Base-by-base conservation (phyloP, 1,140 invertebrate genomes). In the Drosophila lacteicornis region DNA sequence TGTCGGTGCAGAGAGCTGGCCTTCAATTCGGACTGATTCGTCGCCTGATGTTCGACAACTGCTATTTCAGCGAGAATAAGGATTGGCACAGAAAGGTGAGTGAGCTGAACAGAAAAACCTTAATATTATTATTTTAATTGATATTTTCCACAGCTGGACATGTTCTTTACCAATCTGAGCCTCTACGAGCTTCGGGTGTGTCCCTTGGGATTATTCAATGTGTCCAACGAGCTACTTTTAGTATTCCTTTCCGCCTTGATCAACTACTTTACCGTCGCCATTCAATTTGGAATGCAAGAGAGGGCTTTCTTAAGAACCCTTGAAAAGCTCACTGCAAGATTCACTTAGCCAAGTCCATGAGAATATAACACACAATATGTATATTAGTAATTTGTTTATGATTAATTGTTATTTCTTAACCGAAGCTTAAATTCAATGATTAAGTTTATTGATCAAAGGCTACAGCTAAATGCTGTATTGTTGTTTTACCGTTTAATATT, bases 281-380 rank as follows among this genome's bases (percentile, higher is more conserved):
- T 53, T 53, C 51, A 53, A 53, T 53, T 36, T 22, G 51, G 17
- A 19, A 36, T 53, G 30, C 51, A 53, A 9, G 17, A 22, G 12
- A 53, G 12, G 3, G 7, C 4, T 30, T 6, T 53, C 36, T 19
- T 12, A 7, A 19, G 0, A 4, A 15, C 30, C 5, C 17, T 36
- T 36, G 12, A 53, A 4, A 6, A 22, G 12, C 6, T 53, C 19
- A 53, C 12, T 17, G 11, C 2, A 17, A 15, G 4, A 6, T 5
- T 33, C 7, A 3, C n/a, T 7, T 33, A 5, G 2, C n/a, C 0
- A 33, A 51, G 27, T 17, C 4, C 11, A 51, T 33, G 6, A 33
- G 17, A 7, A 33, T 33, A 33, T 33, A 33, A 33, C 8, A 33
- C 30, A 33, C 0, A 33, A 33, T 9, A 33, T 36, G 3, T 12